Percentiles rank a stretch among this genome's conserved stretches.
Conservation (phyloP, 2,797 vertebrate genomes). For the Myotis daubentonii region DNA sequence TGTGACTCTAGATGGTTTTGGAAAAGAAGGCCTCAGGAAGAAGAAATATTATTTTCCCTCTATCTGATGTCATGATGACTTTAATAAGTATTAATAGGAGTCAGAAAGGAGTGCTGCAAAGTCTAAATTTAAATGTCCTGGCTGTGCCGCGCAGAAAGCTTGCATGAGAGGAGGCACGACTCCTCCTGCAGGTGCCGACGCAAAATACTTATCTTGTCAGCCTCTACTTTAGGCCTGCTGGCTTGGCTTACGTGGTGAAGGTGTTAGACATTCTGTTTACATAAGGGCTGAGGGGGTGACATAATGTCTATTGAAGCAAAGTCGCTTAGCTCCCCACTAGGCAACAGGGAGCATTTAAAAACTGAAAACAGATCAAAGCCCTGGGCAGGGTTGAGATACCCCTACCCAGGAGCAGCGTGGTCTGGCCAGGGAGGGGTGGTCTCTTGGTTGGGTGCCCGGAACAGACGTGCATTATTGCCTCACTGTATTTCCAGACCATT, state of each 20-base stretch:
- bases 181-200: constrained; percentile 38
- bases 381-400: constrained; percentile 61
- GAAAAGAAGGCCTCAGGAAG: neutral
- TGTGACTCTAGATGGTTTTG: constrained; percentile 9
- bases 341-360: constrained; percentile 84
- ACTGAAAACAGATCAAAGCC: constrained; percentile 81
- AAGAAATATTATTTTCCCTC: constrained; percentile 55
- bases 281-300: constrained; percentile 83
- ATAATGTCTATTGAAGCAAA: constrained; percentile 87
- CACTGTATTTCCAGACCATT: constrained; percentile 45
- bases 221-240: neutral
- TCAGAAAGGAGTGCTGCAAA: neutral
- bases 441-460: constrained; percentile 46
- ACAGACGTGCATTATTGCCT: constrained; percentile 43
- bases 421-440: constrained; percentile 23
- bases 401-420: neutral
- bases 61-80: constrained; percentile 48
- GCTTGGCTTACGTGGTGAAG: constrained; percentile 36
- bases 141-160: neutral
- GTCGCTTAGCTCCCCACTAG: constrained; percentile 75
- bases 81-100: constrained; percentile 13
- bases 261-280: constrained; percentile 86
- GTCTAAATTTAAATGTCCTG: constrained; percentile 44
- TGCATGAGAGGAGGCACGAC: neutral
- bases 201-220: constrained; percentile 84